These are phyloP conservation scores for Nephrocerus scutellatus DNA, from an alignment of 2,888 invertebrate species.

Conservation along the genomic window DNA sequence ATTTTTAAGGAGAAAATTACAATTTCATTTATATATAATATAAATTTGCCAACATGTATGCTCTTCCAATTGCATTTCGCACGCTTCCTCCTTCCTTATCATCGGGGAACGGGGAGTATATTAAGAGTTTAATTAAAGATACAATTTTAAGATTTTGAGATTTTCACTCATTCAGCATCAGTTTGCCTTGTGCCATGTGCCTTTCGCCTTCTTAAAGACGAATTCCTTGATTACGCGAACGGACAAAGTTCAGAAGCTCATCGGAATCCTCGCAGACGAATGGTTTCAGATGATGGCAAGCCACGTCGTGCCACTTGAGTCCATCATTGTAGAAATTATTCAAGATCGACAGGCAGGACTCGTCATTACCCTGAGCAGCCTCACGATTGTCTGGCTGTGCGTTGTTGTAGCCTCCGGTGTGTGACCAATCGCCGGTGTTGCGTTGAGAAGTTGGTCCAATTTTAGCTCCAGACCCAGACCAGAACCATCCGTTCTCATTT, in stretches of 20 bases:
- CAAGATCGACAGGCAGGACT: conserved; percentile 79
- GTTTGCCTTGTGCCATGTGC: too few species aligned
- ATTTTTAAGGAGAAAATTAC: too few species aligned
- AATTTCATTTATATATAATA: too few species aligned
- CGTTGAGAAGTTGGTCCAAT: conserved; percentile 82
- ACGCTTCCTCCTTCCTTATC: too few species aligned
- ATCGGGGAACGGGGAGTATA: too few species aligned
- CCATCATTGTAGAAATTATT: conserved; percentile 90
- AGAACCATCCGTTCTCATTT: conserved; percentile 86
- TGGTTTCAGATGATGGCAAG: conserved; percentile 78
- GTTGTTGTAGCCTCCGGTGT: conserved; percentile 80
- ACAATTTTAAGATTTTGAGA: too few species aligned
- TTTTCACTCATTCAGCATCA: too few species aligned
- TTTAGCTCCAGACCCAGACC: conserved; percentile 88
- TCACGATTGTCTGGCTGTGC: conserved; percentile 86
- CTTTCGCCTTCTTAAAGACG: too few species aligned
- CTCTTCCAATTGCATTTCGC: too few species aligned
- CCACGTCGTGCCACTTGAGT: conserved; percentile 81
- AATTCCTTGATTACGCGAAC: conserved; percentile 78
- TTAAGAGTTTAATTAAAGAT: too few species aligned
- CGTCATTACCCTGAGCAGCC: conserved; percentile 86
- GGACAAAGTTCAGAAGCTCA: conserved; percentile 81
- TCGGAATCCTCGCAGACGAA: conserved; percentile 90
- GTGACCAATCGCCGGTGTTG: conserved; percentile 85
- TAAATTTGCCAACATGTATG: too few species aligned